Evolutionary conservation across 2,888 invertebrate species (phyloP), one percentile per base, ranked within the genome.

Genomic region (Dasypolia templi): DNA sequence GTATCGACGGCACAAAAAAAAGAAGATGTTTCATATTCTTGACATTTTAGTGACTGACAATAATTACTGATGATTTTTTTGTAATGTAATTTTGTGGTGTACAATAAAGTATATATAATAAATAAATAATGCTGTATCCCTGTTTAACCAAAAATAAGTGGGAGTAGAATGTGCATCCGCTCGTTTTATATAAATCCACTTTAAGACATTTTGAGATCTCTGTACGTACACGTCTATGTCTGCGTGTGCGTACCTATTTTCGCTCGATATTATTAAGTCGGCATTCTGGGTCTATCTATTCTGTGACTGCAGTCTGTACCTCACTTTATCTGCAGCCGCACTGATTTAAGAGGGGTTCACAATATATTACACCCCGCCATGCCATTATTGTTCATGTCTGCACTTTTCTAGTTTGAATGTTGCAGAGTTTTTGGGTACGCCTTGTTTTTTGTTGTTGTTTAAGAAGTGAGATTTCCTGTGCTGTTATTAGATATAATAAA

Each of bases 291-390:
- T 4, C 3, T 22, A 22, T 35, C 6, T 58, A 72, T 22, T 58
- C 72, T 42, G 42, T 71, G 72, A 19, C 32, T 14, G 32, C 55
- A 42, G 32, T 35, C 69, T 64, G 65, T 77, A 65, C 72, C 71
- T 65, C 67, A 58, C 53, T 64, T 58, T 59, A 65, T 83, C 64
- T 62, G 65, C 61, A 42, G 35, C 46, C 44, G 35, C 74, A 62
- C 77, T 74, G 85, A 82, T 85, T 85, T 85, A 85, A 75, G 79
- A 79, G 62, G 64, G 74, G 66, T 39, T 53, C 59, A 58, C 51
- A 53, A 73, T 75, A 69, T 85, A 73, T 76, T 80, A 58, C 63
- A 59, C 58, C 42, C 7, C 51, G 12, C 44, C 49, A 58, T 79
- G 12, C 49, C 35, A 63, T 79, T 82, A 72, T 83, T 79, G 39